Conservation (phyloP, 64 coral and sea anemone species). For the Montipora sp. region DNA sequence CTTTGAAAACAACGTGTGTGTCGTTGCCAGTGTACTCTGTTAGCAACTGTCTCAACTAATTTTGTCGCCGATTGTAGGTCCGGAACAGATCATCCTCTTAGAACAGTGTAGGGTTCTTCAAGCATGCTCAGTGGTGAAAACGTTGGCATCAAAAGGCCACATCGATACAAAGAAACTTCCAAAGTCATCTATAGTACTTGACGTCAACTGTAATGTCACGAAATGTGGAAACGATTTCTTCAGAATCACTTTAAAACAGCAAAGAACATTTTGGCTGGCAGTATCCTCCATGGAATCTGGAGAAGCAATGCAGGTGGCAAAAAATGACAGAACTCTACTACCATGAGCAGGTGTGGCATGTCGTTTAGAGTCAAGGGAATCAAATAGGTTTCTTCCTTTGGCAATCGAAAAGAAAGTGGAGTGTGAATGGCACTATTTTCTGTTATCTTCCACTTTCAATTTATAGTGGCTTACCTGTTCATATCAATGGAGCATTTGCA, state of each 20-base stretch:
- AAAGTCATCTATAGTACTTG: conserved; percentile 58
- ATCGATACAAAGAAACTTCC: not conserved
- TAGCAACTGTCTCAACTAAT: too few relatives aligned
- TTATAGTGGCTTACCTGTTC: conserved; percentile 55
- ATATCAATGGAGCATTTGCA: conserved; percentile 75
- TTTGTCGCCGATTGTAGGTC: not conserved
- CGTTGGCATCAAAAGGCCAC: not conserved
- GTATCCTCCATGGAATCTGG: conserved; percentile 60
- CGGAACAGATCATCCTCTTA: conserved; percentile 51
- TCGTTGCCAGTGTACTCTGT: too few relatives aligned
- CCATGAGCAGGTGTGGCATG: conserved; percentile 64
- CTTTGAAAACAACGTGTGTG: too few relatives aligned
- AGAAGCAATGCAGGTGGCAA: conserved; percentile 32
- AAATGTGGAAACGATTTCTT: conserved; percentile 50
- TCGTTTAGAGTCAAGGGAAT: not conserved
- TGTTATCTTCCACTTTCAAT: conserved; percentile 78
- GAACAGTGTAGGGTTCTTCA: conserved; percentile 80
- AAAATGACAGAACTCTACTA: conserved; percentile 42
- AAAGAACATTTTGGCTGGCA: conserved; percentile 27
- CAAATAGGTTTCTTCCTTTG: not conserved
- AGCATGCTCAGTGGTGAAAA: conserved; percentile 57
- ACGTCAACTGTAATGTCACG: conserved; percentile 32
- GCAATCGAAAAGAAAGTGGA: not conserved
- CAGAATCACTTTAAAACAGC: too few relatives aligned
- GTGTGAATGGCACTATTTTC: conserved; percentile 53